phyloP scores from a whole-genome alignment of 2,797 vertebrate species.

The Hyperoplus lanceolatus region DNA sequence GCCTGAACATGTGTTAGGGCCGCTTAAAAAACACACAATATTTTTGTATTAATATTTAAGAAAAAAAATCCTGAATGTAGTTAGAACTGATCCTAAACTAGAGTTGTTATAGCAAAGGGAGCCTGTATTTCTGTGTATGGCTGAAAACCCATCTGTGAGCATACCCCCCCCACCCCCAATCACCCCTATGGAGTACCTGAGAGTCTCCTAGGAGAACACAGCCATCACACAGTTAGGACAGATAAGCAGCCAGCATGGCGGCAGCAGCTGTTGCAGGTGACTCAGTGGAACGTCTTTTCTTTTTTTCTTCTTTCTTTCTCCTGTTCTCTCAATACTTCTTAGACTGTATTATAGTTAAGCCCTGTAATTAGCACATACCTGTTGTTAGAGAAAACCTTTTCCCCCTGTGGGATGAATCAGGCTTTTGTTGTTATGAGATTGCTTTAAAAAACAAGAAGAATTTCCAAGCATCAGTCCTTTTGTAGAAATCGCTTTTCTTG shows the following conservation, averaged over 20 bases:
- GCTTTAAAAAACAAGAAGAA: not conserved
- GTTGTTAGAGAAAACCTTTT: constrained; percentile 40
- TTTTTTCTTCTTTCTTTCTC: constrained; percentile 29
- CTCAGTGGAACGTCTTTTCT: constrained; percentile 67
- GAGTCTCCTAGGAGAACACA: constrained; percentile 69
- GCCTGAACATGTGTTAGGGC: not conserved
- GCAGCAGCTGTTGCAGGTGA: constrained; percentile 82
- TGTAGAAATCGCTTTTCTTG: not conserved
- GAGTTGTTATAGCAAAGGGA: constrained; percentile 29
- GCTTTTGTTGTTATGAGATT: constrained; percentile 26
- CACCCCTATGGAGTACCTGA: constrained; percentile 28
- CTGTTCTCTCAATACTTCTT: constrained; percentile 23
- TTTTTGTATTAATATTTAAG: too few relatives aligned
- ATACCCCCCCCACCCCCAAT: constrained; percentile 57
- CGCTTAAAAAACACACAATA: not conserved
- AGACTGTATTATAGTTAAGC: constrained; percentile 38
- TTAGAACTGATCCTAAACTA: constrained; percentile 27
- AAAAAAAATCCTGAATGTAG: constrained; percentile 1
- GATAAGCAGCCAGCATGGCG: constrained; percentile 79
- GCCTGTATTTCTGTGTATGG: constrained; percentile 57
- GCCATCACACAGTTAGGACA: constrained; percentile 79
- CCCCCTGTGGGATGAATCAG: constrained; percentile 25
- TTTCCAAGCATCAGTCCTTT: not conserved
- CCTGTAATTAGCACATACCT: constrained; percentile 28
- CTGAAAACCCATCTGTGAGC: constrained; percentile 67